Evolutionary conservation across 2,888 invertebrate genomes (phyloP).

Genomic region (Luperina testacea): DNA sequence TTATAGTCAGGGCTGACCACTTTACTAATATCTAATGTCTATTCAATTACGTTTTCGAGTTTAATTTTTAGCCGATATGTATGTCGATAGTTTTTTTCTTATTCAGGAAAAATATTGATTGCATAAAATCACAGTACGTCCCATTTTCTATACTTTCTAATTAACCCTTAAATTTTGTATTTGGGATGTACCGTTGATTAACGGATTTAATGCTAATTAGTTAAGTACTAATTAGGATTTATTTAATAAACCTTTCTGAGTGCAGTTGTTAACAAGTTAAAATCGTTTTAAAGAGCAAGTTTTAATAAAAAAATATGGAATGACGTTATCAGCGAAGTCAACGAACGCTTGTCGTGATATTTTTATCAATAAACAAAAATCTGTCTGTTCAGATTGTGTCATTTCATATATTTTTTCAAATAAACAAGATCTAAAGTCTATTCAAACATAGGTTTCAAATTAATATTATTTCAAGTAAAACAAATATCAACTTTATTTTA

Average conservation of each 20-base stretch:
- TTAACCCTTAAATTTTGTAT: not conserved
- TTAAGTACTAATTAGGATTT: not conserved
- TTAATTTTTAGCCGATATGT: not conserved
- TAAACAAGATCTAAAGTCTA: constrained; percentile 12
- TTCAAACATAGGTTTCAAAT: no score
- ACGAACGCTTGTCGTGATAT: constrained; percentile 44
- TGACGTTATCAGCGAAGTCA: constrained; percentile 47
- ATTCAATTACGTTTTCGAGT: no score
- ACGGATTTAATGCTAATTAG: not conserved
- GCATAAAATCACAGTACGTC: no score
- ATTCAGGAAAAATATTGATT: no score
- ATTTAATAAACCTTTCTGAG: not conserved
- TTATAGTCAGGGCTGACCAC: no score
- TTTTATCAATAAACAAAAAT: constrained; percentile 43
- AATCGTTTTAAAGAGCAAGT: constrained; percentile 1
- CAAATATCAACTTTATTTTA: no score
- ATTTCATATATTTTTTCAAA: constrained; percentile 10
- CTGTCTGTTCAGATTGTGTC: constrained; percentile 26
- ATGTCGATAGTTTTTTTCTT: not conserved
- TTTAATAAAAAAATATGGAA: not conserved
- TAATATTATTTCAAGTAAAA: no score
- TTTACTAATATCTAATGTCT: no score
- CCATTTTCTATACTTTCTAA: not conserved
- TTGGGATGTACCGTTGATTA: not conserved
- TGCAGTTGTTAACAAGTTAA: not conserved